Evolutionary conservation across 2,888 invertebrate species (phyloP).

Genomic region (Chironomus riparius): DNA sequence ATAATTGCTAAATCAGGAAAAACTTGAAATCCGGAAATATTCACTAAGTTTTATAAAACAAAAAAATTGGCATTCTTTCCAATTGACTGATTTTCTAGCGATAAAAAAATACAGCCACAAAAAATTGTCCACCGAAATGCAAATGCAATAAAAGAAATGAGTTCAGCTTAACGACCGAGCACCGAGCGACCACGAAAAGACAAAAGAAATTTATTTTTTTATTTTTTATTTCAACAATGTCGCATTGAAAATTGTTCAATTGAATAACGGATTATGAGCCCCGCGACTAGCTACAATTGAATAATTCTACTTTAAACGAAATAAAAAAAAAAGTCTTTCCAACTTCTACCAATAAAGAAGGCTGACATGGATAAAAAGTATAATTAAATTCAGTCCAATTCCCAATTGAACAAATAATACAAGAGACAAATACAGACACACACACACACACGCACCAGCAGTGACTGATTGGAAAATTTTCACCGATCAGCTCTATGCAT

Average conservation of each 20-base stretch:
- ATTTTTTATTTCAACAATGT: background rate
- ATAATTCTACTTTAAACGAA: background rate
- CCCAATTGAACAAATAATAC: slow-evolving; percentile 5
- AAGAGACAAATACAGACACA: background rate
- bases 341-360: background rate
- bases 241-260: background rate
- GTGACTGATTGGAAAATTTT: background rate
- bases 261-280: background rate
- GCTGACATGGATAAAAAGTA: background rate
- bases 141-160: too few relatives aligned
- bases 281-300: background rate
- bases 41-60: too few relatives aligned
- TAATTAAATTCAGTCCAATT: slow-evolving; percentile 8
- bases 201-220: too few relatives aligned
- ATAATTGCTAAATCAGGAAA: background rate
- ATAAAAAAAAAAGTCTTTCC: background rate
- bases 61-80: background rate
- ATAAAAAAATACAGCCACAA: too few relatives aligned
- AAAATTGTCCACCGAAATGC: too few relatives aligned
- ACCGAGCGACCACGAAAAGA: too few relatives aligned
- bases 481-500: background rate
- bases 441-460: background rate
- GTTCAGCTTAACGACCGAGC: too few relatives aligned
- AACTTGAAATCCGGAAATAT: background rate
- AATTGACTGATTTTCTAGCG: background rate